phyloP scores from a whole-genome alignment of 2,113 vertebrate genomes.

The Bucco capensis region DNA sequence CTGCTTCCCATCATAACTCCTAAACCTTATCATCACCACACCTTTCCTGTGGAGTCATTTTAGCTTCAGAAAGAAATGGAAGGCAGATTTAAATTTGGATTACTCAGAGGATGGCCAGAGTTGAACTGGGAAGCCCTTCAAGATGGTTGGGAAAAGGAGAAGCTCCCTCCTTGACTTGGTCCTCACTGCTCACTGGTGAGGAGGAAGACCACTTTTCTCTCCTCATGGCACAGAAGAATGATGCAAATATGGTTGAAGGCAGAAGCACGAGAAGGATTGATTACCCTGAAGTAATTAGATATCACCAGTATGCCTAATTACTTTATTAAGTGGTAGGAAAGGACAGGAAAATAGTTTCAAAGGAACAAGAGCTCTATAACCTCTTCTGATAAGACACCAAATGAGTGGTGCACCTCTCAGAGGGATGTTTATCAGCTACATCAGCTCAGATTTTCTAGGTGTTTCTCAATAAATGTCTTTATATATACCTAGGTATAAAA shows the following conservation, averaged over 20 bases:
- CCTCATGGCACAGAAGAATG: accelerated
- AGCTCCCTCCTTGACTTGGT: not conserved
- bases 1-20: not conserved
- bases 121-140: not conserved
- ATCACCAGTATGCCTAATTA: not conserved
- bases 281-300: not conserved
- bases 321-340: not conserved
- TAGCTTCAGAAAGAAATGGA: not conserved
- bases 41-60: not conserved
- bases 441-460: not conserved
- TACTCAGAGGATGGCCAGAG: not conserved
- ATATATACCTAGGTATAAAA: too few relatives aligned
- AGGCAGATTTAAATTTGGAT: not conserved
- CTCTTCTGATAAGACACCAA: not conserved
- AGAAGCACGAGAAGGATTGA: not conserved
- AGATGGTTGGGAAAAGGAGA: not conserved
- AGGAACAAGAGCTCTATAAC: not conserved
- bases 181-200: not conserved
- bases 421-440: not conserved
- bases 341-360: not conserved
- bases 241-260: not conserved
- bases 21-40: not conserved
- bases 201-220: not conserved
- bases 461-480: not conserved
- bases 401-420: not conserved